A percentile compares a stretch with the other conserved stretches of the same genome.
Conservation (phyloP, 2,797 vertebrate genomes). For the Sebastes jordani region DNA sequence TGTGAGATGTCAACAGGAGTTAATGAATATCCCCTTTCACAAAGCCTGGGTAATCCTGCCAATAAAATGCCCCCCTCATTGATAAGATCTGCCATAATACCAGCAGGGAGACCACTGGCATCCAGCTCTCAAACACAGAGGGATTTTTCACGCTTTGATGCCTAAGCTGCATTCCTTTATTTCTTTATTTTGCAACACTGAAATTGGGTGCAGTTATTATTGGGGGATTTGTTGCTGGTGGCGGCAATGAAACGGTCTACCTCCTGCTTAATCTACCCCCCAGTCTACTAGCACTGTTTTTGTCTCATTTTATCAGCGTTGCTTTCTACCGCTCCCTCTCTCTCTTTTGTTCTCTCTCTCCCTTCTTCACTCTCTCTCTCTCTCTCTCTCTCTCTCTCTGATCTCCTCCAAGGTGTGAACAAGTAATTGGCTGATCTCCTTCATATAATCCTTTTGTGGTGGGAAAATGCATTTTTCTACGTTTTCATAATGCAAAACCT, state of each 20-base stretch:
- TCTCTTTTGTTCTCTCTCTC: constrained; percentile 16
- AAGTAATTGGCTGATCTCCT: constrained; percentile 60
- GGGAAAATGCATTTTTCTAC: constrained; percentile 29
- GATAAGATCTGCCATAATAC: constrained; percentile 79
- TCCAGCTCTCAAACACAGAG: constrained; percentile 67
- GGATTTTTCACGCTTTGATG: constrained; percentile 76
- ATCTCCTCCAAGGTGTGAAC: constrained; percentile 54
- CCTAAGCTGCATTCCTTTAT: constrained; percentile 68
- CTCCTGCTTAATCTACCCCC: constrained; percentile 72
- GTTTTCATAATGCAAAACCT: constrained; percentile 15
- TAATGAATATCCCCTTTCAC: constrained; percentile 80
- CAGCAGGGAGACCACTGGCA: constrained; percentile 63
- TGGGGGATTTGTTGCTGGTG: constrained; percentile 71
- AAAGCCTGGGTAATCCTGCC: constrained; percentile 77
- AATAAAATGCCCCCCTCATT: constrained; percentile 70
- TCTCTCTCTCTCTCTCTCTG: constrained; percentile 14
- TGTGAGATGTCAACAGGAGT: constrained; percentile 78
- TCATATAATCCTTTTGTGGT: constrained; percentile 51
- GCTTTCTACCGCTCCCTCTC: constrained; percentile 13
- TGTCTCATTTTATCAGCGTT: constrained; percentile 58
- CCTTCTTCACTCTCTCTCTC: neutral
- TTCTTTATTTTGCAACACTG: constrained; percentile 69
- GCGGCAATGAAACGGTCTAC: constrained; percentile 66
- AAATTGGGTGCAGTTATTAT: constrained; percentile 78
- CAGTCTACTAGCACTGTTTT: constrained; percentile 39